phyloP scores from a whole-genome alignment of 2,113 vertebrate genomes.

The Otus sunia region DNA sequence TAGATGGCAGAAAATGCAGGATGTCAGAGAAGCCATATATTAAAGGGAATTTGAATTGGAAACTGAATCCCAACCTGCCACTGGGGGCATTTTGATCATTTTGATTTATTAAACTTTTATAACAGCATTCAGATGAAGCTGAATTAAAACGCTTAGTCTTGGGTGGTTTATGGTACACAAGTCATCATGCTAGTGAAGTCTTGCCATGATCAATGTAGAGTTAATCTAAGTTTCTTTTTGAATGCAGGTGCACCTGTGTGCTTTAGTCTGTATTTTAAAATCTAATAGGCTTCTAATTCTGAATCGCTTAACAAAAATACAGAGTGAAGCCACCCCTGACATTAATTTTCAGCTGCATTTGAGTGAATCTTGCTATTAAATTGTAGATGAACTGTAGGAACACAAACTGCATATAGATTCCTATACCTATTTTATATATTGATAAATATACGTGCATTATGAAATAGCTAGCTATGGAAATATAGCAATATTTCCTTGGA shows the following conservation, averaged over 20 bases:
- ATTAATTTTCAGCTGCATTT: constrained; percentile 30
- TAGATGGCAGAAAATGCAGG: constrained; percentile 67
- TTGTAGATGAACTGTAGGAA: background rate
- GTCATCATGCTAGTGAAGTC: background rate
- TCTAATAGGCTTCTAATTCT: constrained; percentile 8
- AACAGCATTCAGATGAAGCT: constrained; percentile 73
- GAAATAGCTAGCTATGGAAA: background rate
- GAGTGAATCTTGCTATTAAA: constrained; percentile 11
- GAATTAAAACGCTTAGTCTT: constrained; percentile 75
- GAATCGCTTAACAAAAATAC: constrained; percentile 19
- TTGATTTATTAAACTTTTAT: constrained; percentile 86
- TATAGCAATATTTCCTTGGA: background rate
- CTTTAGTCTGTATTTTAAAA: constrained; percentile 41
- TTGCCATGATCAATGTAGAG: constrained; percentile 37
- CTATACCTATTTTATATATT: background rate
- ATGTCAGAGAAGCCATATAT: constrained; percentile 79
- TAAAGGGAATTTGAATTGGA: constrained; percentile 83
- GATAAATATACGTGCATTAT: background rate
- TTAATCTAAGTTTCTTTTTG: constrained; percentile 47
- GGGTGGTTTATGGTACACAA: constrained; percentile 66
- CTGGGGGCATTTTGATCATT: constrained; percentile 83
- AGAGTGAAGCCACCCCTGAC: background rate
- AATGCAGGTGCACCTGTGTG: background rate
- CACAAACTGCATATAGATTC: background rate
- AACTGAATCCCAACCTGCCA: constrained; percentile 77